Base-by-base conservation (phyloP, 2,113 vertebrate genomes). In the Atrichornis clamosus region DNA sequence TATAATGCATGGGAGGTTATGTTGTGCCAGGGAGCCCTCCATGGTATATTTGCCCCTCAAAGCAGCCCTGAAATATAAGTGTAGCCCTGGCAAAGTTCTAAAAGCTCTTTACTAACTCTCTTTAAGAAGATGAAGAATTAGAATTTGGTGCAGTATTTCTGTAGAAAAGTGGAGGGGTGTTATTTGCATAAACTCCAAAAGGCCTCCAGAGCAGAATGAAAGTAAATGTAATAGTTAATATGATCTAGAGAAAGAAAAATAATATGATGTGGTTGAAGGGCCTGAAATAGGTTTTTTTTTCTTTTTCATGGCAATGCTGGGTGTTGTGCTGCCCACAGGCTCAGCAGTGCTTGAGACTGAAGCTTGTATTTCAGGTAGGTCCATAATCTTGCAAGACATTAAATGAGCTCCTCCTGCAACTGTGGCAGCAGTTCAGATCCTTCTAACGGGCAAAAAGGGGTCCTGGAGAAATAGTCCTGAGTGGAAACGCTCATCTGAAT, bases 1-100 rank as follows among this genome's bases (percentile, higher is more conserved):
- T 96, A 60, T 13, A 26, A 74, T 95, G 82, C 92, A 59, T 47
- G 41, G 55, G 74, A 92, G 77, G 79, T 96, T 97, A 56, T 87
- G 88, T 82, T 84, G 90, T 84, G 92, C 74, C 77, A 86, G 47
- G 94, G 83, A 79, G 63, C 42, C 65, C 49, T n/a, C 39, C 58
- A 4, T 96, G 79, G 96, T 92, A 13, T 93, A 96, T 78, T 33
- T 93, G 30, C 75, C 93, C 95, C 90, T 95, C 59, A 84, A 81
- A 96, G 87, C 72, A 80, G 68, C 83, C 76, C 63, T 55, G 63
- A 93, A 97, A 80, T 79, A 82, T 27, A 93, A 75, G 58, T 65
- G 35, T 62, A 80, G 59, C 70, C 60, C 67, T 75, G 62, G 53
- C 9, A 6, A 92, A 84, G 75, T 35, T 84, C 74, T 83, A 94